Evolutionary conservation across 2,888 invertebrate species (phyloP), one percentile per base, ranked within the genome.

Genomic region (Phorcus lineatus): DNA sequence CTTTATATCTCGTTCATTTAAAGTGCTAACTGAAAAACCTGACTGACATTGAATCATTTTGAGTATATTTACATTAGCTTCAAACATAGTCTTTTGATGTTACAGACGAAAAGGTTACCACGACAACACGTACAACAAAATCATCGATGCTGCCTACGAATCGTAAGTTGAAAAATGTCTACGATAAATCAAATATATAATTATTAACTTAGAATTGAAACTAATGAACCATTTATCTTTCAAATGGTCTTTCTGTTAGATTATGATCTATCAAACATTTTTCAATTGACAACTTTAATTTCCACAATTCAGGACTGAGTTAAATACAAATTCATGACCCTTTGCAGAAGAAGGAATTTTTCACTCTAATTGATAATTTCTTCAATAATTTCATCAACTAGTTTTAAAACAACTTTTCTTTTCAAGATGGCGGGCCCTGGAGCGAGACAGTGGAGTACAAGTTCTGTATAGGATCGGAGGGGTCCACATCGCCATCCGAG

Each of bases 381-480:
- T n/a, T n/a, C n/a, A 2, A 2, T 4, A 19, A 55, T 55, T 36
- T 7, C 36, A 36, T 47, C 13, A 1, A 11, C 13, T 13, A 9
- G 9, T 17, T 57, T 19, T 57, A 3, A 57, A 19, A 1, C 6
- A 24, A 16, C 57, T 19, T 17, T n/a, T n/a, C 16, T 17, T 16
- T 83, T 84, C 0, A 74, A 91, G 91, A 19, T 92, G 89, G 88
- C 86, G 84, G 17, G 90, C 87, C 67, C 88, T 90, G 13, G 91
- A 92, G 81, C 62, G 78, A 22, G 91, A 92, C 67, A 89, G 91
- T 7, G 91, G 91, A 0, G 53, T 89, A 36, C 85, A 91, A 80
- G 62, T 92, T n/a, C 86, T 91, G 3, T 86, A 89, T 80, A 88
- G 86, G 70, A 88, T 88, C 0, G 91, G 91, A 13, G 87, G 88